Base-by-base conservation (phyloP, 2,888 invertebrate species). In the Trichogramma dendrolimi region DNA sequence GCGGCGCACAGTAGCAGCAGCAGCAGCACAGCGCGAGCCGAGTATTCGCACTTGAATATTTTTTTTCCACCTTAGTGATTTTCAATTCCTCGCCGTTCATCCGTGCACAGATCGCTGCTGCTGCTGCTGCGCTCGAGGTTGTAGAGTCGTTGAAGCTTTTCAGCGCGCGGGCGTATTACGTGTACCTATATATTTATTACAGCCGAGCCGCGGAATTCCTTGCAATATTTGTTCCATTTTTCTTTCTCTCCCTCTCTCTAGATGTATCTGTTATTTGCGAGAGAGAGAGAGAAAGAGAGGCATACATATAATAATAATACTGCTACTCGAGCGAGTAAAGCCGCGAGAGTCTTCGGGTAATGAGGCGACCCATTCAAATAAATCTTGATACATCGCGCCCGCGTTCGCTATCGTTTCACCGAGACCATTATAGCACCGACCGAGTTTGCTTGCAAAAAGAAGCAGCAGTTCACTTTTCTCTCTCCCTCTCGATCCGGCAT, bases 281-380 rank as follows among this genome's bases (percentile, higher is more conserved):
- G 48, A n/a, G 47, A 10, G n/a, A 10, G 47, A 14, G 4, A 48
- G 11, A 48, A n/a, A 48, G n/a, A 11, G 48, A 48, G 27, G 3
- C 2, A 1, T 27, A 27, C 27, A 27, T 27, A 27, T 27, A 27
- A 27, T 27, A 27, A 27, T 27, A 27, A 27, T 27, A 27, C 27
- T 27, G 27, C 27, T 27, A 27, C 27, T 27, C 27, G 27, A 27
- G 27, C 3, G 27, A 27, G 27, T 27, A 27, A 3, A 27, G 27
- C 27, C 27, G 48, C 11, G 11, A 4, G 4, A 6, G 11, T 11
- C 11, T 27, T 48, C 53, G 76, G 76, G 73, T 78, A 78, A 77
- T 78, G 78, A 78, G 77, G 73, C 75, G 74, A 72, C 72, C 75
- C 72, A 76, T 78, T 76, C 76, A 74, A 73, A 76, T 78, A 76